phyloP scores from a whole-genome alignment of 2,888 invertebrate species.

The Nephrotoma flavescens region DNA sequence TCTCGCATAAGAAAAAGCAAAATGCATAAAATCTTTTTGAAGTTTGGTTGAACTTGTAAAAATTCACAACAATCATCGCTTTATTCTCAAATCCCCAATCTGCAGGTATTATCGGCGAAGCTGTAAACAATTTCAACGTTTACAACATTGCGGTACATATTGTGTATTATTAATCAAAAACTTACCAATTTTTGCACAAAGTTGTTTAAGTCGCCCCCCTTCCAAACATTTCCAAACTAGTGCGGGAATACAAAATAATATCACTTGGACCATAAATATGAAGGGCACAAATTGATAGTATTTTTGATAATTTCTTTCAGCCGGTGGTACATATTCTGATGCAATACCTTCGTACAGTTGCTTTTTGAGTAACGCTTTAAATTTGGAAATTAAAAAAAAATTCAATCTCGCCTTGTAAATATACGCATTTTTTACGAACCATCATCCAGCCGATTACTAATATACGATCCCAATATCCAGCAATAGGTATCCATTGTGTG shows the following conservation, averaged over 20 bases:
- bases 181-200: constrained; percentile 23
- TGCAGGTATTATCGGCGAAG: background rate
- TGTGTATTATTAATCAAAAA: constrained; percentile 17
- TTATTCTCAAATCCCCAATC: constrained; percentile 25
- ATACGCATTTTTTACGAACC: background rate
- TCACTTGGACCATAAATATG: constrained; percentile 23
- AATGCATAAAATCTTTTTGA: constrained; percentile 36
- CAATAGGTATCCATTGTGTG: constrained; percentile 60
- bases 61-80: constrained; percentile 19
- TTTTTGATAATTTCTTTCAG: constrained; percentile 20
- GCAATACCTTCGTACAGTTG: background rate
- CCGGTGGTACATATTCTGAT: background rate
- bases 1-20: constrained; percentile 54
- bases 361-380: background rate
- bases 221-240: constrained; percentile 30
- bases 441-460: constrained; percentile 18
- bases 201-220: constrained; percentile 32
- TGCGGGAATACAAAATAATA: constrained; percentile 25
- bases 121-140: background rate
- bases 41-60: constrained; percentile 29
- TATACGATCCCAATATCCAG: constrained; percentile 64
- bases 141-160: background rate
- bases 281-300: constrained; percentile 31
- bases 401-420: background rate
- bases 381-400: background rate